Evolutionary conservation across 37 sponge, comb jelly and placozoan genomes (phyloP), one percentile per base, ranked within the genome.

Genomic region (Mnemiopsis leidyi): DNA sequence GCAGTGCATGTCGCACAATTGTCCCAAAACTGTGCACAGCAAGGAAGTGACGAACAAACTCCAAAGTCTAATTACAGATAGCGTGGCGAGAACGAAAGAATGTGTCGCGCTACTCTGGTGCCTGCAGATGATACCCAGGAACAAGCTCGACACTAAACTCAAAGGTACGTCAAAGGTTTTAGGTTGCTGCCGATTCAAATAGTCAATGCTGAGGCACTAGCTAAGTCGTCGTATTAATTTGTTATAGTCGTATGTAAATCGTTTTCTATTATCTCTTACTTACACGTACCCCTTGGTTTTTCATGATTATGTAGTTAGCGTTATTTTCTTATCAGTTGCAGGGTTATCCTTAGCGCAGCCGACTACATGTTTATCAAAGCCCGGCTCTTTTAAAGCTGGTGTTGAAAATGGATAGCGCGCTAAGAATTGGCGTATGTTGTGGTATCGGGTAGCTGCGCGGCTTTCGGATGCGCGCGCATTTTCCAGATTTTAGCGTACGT

Each of bases 91-190:
- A 3, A 23, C 26, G 2, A 18, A 37, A 39, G 90, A 85, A 61
- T 85, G 90, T 40, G 90, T 85, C 23, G 90, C 90, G 2, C 9
- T 85, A 29, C 90, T 85, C 16, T 85, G 90, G 90, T 40, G 40
- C 24, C 40, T 85, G 1, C 32, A 85, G 7, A 40, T 33, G 28
- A 39, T 40, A 33, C 90, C 90, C 24, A 38, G 90, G 28, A 40
- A 18, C 29, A 85, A 85, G 39, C 90, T 85, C 24, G 90, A 85
- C 61, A 85, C 40, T 2, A 85, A 85, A 85, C 61, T 85, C 29
- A 23, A 85, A 39, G 90, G 39, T 85, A 32, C 20, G 79, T 77
- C 21, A 23, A n/a, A n/a, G n/a, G n/a, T n/a, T n/a, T n/a, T n/a
- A n/a, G n/a, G n/a, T n/a, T n/a, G n/a, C n/a, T n/a, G n/a, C n/a